These are phyloP conservation scores for Ichneumoninae sp. DNA, from an alignment of 2,888 invertebrate species.

Conservation along the genomic window DNA sequence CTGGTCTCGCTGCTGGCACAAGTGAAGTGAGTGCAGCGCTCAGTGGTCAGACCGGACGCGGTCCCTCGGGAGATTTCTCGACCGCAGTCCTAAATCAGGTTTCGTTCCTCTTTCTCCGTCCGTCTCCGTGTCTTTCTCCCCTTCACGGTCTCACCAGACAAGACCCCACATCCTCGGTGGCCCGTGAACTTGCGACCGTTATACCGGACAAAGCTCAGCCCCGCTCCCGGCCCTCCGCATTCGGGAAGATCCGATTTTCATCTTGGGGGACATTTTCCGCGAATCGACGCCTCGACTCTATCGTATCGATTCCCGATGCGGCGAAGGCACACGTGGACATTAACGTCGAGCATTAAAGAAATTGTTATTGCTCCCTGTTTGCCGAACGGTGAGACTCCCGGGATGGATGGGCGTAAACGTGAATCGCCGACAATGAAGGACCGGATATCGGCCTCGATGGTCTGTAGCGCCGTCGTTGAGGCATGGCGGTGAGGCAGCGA, in stretches of 20 bases:
- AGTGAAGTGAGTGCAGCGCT: constrained; percentile 79
- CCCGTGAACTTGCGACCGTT: constrained; percentile 66
- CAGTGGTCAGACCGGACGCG: constrained; percentile 79
- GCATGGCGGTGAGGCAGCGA: constrained; percentile 62
- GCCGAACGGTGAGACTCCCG: constrained; percentile 19
- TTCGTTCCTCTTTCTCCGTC: constrained; percentile 79
- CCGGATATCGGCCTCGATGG: constrained; percentile 81
- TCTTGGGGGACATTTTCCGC: constrained; percentile 26
- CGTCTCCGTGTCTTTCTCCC: constrained; percentile 65
- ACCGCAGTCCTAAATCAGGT: constrained; percentile 84
- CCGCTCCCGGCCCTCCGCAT: not conserved
- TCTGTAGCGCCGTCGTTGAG: constrained; percentile 74
- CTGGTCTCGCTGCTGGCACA: constrained; percentile 69
- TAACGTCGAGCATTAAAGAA: constrained; percentile 57
- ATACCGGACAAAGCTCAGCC: constrained; percentile 70
- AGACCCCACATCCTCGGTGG: constrained; percentile 62
- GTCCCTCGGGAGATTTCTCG: constrained; percentile 81
- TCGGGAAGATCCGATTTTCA: constrained; percentile 32
- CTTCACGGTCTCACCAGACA: constrained; percentile 52
- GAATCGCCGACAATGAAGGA: constrained; percentile 77
- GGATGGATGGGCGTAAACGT: constrained; percentile 76
- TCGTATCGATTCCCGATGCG: constrained; percentile 23
- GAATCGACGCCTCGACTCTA: constrained; percentile 61
- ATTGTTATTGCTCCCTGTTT: constrained; percentile 52
- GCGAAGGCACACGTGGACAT: constrained; percentile 41